Evolutionary conservation across 2,888 invertebrate genomes (phyloP).

Genomic region (Minunthozetes semirufus): DNA sequence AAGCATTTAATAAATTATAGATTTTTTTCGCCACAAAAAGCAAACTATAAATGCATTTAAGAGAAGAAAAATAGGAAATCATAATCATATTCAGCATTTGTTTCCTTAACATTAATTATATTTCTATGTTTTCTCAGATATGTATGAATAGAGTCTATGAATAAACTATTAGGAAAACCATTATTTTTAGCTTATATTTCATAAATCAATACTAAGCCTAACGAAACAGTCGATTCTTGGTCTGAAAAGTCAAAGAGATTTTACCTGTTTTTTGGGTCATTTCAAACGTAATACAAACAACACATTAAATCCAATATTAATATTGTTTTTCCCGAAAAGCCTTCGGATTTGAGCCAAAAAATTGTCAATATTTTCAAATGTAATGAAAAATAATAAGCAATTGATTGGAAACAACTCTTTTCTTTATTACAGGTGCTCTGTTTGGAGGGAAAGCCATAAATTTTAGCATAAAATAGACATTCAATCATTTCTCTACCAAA

Average conservation of each 20-base stretch:
- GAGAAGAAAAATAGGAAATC: neutral
- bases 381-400: too few species aligned
- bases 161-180: neutral
- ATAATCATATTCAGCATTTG: neutral
- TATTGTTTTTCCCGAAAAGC: neutral
- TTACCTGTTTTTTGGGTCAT: neutral
- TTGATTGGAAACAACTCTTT: too few species aligned
- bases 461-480: neutral
- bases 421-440: too few species aligned
- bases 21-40: neutral
- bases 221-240: neutral
- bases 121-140: neutral
- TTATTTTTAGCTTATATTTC: neutral
- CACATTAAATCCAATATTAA: neutral
- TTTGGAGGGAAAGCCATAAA: too few species aligned
- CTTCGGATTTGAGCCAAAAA: neutral
- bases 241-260: neutral
- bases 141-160: neutral
- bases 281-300: neutral
- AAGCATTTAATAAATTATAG: neutral
- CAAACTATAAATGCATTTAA: neutral
- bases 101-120: slow-evolving; percentile 15
- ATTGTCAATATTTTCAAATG: too few species aligned
- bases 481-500: neutral
- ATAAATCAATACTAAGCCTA: neutral